Evolutionary conservation across 2,888 invertebrate species (phyloP).

Genomic region (Laothoe populi): DNA sequence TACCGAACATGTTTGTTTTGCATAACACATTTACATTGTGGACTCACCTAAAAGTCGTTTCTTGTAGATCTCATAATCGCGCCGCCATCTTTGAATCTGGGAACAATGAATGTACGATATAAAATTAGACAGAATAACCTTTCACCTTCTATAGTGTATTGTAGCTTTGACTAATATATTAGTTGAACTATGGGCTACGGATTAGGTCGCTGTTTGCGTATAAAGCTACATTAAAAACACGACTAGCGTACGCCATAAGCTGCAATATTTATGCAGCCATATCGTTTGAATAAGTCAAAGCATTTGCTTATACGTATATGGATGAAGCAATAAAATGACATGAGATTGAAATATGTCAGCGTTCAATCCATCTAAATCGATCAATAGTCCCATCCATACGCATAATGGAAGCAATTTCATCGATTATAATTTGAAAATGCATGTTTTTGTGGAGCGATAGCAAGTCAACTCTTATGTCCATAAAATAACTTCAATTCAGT

Average conservation of each 20-base stretch:
- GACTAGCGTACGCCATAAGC: not conserved
- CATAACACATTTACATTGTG: slow-evolving; percentile 42
- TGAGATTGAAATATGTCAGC: slow-evolving; percentile 27
- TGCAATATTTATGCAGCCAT: not conserved
- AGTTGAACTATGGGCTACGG: slow-evolving; percentile 6
- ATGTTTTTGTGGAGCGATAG: not conserved
- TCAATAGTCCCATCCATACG: slow-evolving; percentile 38
- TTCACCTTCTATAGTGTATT: not conserved
- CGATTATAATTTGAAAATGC: slow-evolving; percentile 13
- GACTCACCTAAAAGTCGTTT: slow-evolving; percentile 71
- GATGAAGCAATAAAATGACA: not conserved
- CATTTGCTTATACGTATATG: not conserved
- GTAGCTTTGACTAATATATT: slow-evolving; percentile 9
- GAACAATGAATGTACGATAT: slow-evolving; percentile 45
- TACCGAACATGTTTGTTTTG: slow-evolving; percentile 56
- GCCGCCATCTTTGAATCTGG: slow-evolving; percentile 71
- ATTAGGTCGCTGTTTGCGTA: not conserved
- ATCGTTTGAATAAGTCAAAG: not conserved
- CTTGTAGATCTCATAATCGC: slow-evolving; percentile 70
- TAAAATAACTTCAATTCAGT: slow-evolving; percentile 12
- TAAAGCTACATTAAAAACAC: not conserved
- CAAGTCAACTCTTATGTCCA: not conserved
- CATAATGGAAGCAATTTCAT: slow-evolving; percentile 35
- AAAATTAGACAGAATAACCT: slow-evolving; percentile 17
- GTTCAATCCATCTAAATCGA: slow-evolving; percentile 27